Evolutionary conservation across 2,113 vertebrate genomes (phyloP), one percentile per base, ranked within the genome.

Genomic region (Sphyrna mokarran): DNA sequence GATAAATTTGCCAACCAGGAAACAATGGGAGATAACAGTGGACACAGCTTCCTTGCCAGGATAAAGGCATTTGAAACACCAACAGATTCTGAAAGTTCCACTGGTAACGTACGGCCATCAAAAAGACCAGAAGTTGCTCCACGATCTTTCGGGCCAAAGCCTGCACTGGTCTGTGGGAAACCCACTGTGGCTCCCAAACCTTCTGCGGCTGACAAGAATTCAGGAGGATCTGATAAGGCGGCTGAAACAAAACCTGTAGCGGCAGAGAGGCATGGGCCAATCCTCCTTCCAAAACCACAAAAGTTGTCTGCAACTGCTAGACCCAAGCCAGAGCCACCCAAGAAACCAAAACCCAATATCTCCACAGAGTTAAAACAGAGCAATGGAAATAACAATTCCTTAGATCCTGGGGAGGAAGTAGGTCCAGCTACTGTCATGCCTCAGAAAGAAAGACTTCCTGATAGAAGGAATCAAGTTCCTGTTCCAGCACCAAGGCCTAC

Each of bases 11-110:
- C 70, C 0, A 96, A 96, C 40, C 94, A 95, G 96, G 97, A 97
- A 96, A 97, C 96, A 96, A 99, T 99, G 99, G 98, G 96, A 95
- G 97, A 97, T 95, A 96, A 97, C 96, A 98, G 96, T 97, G 98
- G 98, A 96, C 98, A 97, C 95, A 98, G 97, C 96, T 97, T 99
- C 96, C 97, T 97, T 96, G 98, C 98, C 96, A 98, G 97, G 96
- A 99, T 99, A 97, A 98, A 99, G 98, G 98, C 98, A 76, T 99
- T 99, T 95, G 99, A 99, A 97, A 97, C 96, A 96, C 98, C 99
- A 97, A 95, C 96, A 43, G 96, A 22, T 95, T 20, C 68, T 0
- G 97, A 98, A 95, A 97, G 72, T 72, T 48, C 69, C 33, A 23
- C 96, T 63, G 95, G 54, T 86, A 89, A 95, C 68, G 97, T 94